A percentile compares a stretch with the other conserved stretches of the same genome.
Conservation (phyloP, 2,797 vertebrate species). For the Platyrinchus mystaceus region DNA sequence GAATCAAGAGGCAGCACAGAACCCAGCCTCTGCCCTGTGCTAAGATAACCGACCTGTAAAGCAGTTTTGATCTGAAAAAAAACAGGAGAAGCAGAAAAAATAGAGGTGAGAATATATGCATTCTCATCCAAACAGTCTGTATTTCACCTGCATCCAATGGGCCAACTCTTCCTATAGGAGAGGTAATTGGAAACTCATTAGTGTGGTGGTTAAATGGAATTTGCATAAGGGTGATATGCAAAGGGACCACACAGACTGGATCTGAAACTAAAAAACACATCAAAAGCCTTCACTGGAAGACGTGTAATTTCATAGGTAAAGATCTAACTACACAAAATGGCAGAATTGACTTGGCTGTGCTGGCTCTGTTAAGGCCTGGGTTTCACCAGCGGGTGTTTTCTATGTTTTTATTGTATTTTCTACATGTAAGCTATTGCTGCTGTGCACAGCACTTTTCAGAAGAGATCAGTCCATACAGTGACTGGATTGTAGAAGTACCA, state of each 20-base stretch:
- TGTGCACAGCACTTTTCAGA: neutral
- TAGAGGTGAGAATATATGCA: rapidly evolving
- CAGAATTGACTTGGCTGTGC: neutral
- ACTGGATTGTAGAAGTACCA: neutral
- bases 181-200: neutral
- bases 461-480: neutral
- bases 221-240: neutral
- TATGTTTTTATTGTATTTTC: neutral
- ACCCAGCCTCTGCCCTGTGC: neutral
- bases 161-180: neutral
- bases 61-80: neutral
- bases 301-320: neutral
- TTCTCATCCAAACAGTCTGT: neutral
- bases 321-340: neutral
- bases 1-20: neutral
- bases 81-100: neutral
- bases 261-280: neutral
- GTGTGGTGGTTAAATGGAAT: neutral
- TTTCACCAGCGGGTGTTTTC: neutral
- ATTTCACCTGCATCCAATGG: neutral
- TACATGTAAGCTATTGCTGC: neutral
- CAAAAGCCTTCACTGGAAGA: neutral
- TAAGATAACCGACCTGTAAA: neutral
- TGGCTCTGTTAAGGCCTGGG: neutral
- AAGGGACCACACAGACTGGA: neutral